These are phyloP conservation scores for Drosophila gaucha DNA, from an alignment of 2,888 invertebrate species.

Conservation along the genomic window DNA sequence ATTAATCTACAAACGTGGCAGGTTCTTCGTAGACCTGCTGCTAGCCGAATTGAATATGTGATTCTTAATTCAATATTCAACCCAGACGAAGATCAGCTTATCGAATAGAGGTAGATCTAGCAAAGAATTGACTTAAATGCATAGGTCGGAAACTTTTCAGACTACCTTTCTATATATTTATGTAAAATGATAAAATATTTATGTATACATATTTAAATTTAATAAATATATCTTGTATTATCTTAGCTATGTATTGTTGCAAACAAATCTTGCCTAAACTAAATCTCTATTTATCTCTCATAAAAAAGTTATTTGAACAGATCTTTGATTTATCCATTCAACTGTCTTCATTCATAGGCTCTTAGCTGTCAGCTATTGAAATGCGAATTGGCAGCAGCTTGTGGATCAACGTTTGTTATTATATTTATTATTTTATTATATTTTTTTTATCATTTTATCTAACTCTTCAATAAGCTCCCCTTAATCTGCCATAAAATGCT, in stretches of 20 bases:
- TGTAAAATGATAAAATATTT: background rate
- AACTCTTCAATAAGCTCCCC: background rate
- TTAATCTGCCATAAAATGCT: background rate
- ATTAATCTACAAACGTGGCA: too few relatives aligned
- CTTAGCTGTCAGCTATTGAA: background rate
- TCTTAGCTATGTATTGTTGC: background rate
- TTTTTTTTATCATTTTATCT: background rate
- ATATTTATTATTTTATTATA: background rate
- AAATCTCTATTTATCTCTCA: background rate
- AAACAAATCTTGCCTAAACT: background rate
- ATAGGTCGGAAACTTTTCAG: too few relatives aligned
- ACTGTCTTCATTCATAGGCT: background rate
- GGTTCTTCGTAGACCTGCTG: too few relatives aligned
- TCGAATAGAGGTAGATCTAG: too few relatives aligned
- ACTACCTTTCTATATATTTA: too few relatives aligned
- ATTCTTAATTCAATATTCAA: too few relatives aligned
- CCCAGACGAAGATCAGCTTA: too few relatives aligned
- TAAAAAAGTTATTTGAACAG: background rate
- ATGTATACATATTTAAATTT: background rate
- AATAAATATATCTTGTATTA: background rate
- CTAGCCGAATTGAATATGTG: too few relatives aligned
- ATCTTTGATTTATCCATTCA: background rate
- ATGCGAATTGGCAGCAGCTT: conserved; percentile 2
- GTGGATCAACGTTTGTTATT: background rate
- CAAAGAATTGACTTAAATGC: too few relatives aligned